Base-by-base conservation (phyloP, 2,113 vertebrate species). In the Pitta sordida region DNA sequence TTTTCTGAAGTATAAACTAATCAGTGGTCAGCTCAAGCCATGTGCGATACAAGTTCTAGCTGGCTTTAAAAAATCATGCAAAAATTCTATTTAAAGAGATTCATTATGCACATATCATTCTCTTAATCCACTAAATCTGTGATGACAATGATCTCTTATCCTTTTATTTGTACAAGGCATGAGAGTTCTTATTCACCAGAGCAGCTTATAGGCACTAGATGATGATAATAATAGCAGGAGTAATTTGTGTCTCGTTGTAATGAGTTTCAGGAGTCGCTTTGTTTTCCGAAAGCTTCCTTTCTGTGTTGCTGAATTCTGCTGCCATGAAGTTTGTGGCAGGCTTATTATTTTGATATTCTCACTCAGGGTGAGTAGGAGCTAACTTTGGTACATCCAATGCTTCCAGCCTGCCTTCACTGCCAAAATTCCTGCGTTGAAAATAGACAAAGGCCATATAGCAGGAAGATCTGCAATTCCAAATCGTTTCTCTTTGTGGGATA, bases 111-210 rank as follows among this genome's bases (percentile, higher is more conserved):
- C 22, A 11, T 76, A 73, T 32, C 17, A 51, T 52, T 85, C 88
- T 80, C 64, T 76, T 86, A 90, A 94, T 93, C 86, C 83, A 30
- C 83, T 81, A 63, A 32, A 93, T 80, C 74, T 83, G 69, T 90
- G 60, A 58, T 76, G 82, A 77, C 79, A 83, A n/a, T 75, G 76
- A 56, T 81, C 48, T 90, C 79, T 87, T 55, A 69, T 88, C 59
- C 86, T 83, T 87, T 88, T 81, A 58, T 91, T 94, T 75, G 51
- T 52, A 36, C 26, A 3, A 90, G 68, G 34, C 82, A 51, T 62
- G 56, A 32, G 62, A 83, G 76, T 27, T 71, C 29, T 86, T 94
- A 73, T 44, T 90, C 89, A 63, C 80, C 71, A 20, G 7, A 36
- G 83, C 79, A 69, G 64, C 68, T 81, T 69, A 77, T 48, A 78